A percentile compares a stretch with the other conserved stretches of the same genome.
Evolutionary conservation across 1,140 invertebrate genomes (phyloP).

Genomic region (Nymphalis io): DNA sequence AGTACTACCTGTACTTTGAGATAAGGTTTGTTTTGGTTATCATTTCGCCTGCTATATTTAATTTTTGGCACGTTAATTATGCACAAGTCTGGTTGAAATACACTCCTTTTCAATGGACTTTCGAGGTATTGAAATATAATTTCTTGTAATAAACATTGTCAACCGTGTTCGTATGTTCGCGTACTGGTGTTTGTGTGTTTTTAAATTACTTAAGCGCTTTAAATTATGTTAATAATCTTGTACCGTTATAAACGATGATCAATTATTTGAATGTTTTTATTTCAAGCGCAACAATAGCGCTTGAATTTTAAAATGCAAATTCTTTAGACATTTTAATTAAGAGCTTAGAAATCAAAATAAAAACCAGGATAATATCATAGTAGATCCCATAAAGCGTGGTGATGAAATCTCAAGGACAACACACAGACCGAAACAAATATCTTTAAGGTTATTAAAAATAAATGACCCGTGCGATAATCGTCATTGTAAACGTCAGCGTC

Average conservation of each 20-base stretch:
- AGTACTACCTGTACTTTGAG: slow-evolving; percentile 27
- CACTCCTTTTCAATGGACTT: slow-evolving; percentile 4
- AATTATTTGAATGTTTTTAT: too few relatives aligned
- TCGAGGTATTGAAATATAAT: neutral
- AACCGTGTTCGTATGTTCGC: too few relatives aligned
- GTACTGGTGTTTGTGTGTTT: too few relatives aligned
- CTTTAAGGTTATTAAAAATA: neutral
- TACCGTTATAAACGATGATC: too few relatives aligned
- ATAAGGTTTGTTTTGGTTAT: slow-evolving; percentile 35
- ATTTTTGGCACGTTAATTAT: slow-evolving; percentile 12
- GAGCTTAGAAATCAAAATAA: too few relatives aligned
- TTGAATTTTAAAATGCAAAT: too few relatives aligned
- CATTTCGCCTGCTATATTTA: slow-evolving; percentile 32
- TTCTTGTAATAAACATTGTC: too few relatives aligned
- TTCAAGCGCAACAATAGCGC: too few relatives aligned
- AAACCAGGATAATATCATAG: neutral
- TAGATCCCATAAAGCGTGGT: neutral
- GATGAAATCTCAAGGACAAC: neutral
- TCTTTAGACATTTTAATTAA: too few relatives aligned
- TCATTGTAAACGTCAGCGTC: neutral
- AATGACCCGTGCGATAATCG: neutral
- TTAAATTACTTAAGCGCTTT: too few relatives aligned
- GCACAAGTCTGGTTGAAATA: neutral
- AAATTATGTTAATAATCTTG: too few relatives aligned
- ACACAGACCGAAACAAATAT: slow-evolving; percentile 3